Base-by-base conservation (phyloP, 2,113 vertebrate species). In the Corythoichthys haematopterus region DNA sequence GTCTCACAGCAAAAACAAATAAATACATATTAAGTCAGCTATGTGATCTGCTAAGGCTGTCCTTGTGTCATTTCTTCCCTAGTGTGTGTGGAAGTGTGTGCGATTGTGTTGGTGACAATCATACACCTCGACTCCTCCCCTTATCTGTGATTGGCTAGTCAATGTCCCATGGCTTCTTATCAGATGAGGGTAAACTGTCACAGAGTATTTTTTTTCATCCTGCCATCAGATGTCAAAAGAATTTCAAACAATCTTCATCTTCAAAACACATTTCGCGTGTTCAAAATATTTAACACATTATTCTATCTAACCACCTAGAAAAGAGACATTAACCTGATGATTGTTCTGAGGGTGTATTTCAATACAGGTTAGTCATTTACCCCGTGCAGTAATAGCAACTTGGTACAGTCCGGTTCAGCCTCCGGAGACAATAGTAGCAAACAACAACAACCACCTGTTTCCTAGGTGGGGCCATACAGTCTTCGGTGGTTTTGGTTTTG, bases 401-500 rank as follows among this genome's bases (percentile, higher is more conserved):
- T 92, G 93, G 94, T 87, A 91, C 76, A 72, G 83, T 83, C 82
- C 15, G 3, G 69, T 75, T 77, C 40, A 12, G 79, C 69, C 75
- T 78, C 83, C 85, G 74, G 91, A 81, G 86, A 92, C 89, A 52
- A 71, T 50, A 74, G 75, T 73, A 69, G 56, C 64, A 62, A 72
- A 85, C 78, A 83, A 76, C 60, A 82, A 81, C 57, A 77, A 50
- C 75, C 68, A 89, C 87, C 86, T 80, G 87, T 81, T 77, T 68
- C 60, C 50, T 83, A 78, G 92, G 90, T 64, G 88, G 76, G 73
- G 90, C 79, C 64, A 63, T 36, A 60, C 51, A 65, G 64, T 16
- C 59, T 63, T 46, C 66, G 77, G 73, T 82, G 75, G 79, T 86
- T 71, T 80, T 76, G 71, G 67, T 47, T 72, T 65, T 70, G 55